A percentile compares a stretch with the other conserved stretches of the same genome.
These are phyloP conservation scores for Protobothrops flavoviridis DNA, from an alignment of 2,113 vertebrate genomes.

Conservation along the genomic window DNA sequence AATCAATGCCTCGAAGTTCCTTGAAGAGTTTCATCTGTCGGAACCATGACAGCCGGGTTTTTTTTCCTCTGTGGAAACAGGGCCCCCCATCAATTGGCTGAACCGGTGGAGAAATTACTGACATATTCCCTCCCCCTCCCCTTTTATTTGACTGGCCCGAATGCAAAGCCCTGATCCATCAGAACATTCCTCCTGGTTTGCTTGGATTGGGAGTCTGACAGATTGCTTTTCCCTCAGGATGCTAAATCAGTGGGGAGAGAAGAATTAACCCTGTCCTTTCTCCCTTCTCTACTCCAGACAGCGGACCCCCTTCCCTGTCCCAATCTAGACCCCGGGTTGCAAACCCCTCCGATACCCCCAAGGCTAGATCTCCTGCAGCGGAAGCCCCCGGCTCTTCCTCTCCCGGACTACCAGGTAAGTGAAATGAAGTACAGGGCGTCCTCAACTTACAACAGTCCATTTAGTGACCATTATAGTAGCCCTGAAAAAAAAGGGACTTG, in stretches of 20 bases:
- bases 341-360: constrained; percentile 77
- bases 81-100: neutral
- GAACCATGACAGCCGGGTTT: too few relatives aligned
- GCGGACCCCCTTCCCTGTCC: neutral
- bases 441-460: neutral
- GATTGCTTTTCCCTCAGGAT: neutral
- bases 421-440: neutral
- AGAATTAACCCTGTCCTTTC: neutral
- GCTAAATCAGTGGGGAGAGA: neutral
- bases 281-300: neutral
- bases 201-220: neutral
- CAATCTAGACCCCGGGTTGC: constrained; percentile 56
- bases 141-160: neutral
- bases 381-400: constrained; percentile 65
- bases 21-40: too few relatives aligned
- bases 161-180: too few relatives aligned
- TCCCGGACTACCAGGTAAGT: constrained; percentile 69
- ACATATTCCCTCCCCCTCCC: neutral
- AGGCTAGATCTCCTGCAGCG: constrained; percentile 72
- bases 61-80: neutral
- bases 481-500: neutral
- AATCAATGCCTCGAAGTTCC: too few relatives aligned
- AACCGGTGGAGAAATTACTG: neutral
- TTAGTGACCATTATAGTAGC: neutral
- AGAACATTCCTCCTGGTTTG: neutral